These are phyloP conservation scores for Aleadryas rufinucha DNA, from an alignment of 2,113 vertebrate genomes.

Conservation along the genomic window DNA sequence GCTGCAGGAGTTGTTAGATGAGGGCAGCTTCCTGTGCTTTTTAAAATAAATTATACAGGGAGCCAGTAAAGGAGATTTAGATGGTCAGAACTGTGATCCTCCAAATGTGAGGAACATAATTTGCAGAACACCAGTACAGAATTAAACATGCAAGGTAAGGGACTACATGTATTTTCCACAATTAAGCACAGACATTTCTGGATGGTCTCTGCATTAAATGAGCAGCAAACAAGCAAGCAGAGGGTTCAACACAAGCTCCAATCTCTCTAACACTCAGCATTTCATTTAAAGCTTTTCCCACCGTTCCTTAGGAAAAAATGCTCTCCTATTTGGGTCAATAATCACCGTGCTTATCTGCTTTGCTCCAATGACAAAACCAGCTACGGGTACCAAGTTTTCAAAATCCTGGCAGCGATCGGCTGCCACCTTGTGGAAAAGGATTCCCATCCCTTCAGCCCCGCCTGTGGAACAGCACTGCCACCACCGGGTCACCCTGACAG, in stretches of 20 bases:
- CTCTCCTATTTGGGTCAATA: background rate
- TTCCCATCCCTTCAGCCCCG: rapidly evolving
- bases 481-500: background rate
- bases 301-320: background rate
- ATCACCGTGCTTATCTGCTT: background rate
- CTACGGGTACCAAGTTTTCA: background rate
- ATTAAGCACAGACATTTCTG: background rate
- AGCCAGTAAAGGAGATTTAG: background rate
- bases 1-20: background rate
- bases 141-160: background rate
- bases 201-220: background rate
- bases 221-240: background rate
- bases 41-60: background rate
- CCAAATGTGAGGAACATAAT: background rate
- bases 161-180: background rate
- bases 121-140: background rate
- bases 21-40: background rate
- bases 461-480: background rate
- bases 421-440: constrained; percentile 10
- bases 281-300: background rate
- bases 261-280: background rate
- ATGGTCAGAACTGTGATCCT: background rate
- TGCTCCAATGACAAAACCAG: background rate
- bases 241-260: background rate
- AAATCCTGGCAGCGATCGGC: background rate